Conservation (phyloP, 2,797 vertebrate species). For the Bryconaethiops microstoma region DNA sequence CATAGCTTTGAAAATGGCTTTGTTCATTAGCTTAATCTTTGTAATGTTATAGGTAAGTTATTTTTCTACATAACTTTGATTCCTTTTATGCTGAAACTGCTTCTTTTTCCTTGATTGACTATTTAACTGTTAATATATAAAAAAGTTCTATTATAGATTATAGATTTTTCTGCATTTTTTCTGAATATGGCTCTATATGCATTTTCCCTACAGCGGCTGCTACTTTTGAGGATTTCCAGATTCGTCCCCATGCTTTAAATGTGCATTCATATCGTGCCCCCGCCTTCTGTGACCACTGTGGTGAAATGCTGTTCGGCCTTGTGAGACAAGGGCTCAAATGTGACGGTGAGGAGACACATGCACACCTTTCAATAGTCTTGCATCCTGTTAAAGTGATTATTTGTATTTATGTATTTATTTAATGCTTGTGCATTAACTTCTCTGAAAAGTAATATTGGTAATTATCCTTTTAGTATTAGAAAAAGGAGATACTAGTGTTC, state of each 20-base stretch:
- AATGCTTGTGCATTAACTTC: not conserved
- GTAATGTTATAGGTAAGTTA: too few relatives aligned
- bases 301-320: constrained; percentile 92
- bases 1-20: too few relatives aligned
- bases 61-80: too few relatives aligned
- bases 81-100: too few relatives aligned
- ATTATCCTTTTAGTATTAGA: not conserved
- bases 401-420: not conserved
- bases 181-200: not conserved
- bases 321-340: constrained; percentile 93
- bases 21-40: too few relatives aligned
- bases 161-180: not conserved
- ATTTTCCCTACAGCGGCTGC: constrained; percentile 77
- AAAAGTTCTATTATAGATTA: not conserved
- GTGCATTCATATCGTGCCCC: constrained; percentile 92
- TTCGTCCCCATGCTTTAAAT: constrained; percentile 88
- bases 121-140: not conserved
- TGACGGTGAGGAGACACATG: constrained; percentile 79
- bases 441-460: not conserved
- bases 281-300: constrained; percentile 94
- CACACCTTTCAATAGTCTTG: not conserved
- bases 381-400: not conserved
- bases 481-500: not conserved
- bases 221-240: constrained; percentile 92
- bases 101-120: too few relatives aligned